Base-by-base conservation (phyloP, 2,113 vertebrate species). In the Mormyrus iriodes region DNA sequence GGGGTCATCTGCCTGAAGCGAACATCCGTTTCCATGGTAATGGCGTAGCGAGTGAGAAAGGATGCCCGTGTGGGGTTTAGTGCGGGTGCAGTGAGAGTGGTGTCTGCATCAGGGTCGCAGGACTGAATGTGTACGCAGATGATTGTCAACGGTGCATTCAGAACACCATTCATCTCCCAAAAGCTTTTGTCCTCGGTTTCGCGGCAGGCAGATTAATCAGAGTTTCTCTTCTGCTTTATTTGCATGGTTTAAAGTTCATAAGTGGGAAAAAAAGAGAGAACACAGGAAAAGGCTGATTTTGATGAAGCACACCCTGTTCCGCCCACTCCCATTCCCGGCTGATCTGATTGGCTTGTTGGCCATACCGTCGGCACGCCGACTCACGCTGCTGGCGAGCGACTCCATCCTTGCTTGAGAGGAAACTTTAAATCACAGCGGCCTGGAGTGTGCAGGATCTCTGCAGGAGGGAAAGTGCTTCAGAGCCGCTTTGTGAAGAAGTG, bases 11-110 rank as follows among this genome's bases (percentile, higher is more conserved):
- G 92, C 91, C 89, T 90, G 89, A 87, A 92, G 92, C 91, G 91
- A 94, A 93, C 93, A 92, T 94, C 94, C 92, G 94, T 95, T 95
- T 93, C 95, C 94, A 96, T 96, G 94, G 94, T 94, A 92, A 96
- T 95, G 91, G 93, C 91, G 92, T 93, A 94, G 92, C 91, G 93
- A 94, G 92, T 88, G 91, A 89, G 87, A 90, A 39, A 87, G 76
- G 82, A n/a, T 39, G 83, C 58, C 65, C 65, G 69, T 89, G 49
- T 24, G 12, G 39, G 69, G 83, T 42, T 13, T 49, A 76, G 89
- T 89, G 94, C 93, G 91, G 44, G 35, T 15, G 46, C 53, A n/a
- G 83, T 65, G 87, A 51, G 87, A 76, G 76, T 42, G 44, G 48
- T 24, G 69, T 82, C 35, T 79, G 48, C 82, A 52, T 31, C 51